A percentile compares a stretch with the other conserved stretches of the same genome.
These are phyloP conservation scores for Austrofundulus limnaeus DNA, from an alignment of 2,113 vertebrate genomes.

Conservation along the genomic window DNA sequence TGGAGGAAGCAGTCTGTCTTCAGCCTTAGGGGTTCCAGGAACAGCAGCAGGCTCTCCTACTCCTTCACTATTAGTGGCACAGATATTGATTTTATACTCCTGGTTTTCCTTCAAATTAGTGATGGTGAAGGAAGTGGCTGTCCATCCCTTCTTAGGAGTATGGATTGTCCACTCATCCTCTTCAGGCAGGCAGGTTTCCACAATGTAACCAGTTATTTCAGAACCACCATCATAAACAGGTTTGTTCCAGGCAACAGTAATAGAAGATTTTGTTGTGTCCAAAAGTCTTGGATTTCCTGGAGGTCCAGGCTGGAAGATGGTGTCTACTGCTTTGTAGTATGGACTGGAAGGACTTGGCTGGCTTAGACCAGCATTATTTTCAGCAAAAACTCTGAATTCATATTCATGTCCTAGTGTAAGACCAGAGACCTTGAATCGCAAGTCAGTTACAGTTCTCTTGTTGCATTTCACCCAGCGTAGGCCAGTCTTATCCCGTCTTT, in stretches of 20 bases:
- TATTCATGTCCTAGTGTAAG: slow-evolving; percentile 94
- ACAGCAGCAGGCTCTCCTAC: slow-evolving; percentile 92
- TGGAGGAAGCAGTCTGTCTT: slow-evolving; percentile 91
- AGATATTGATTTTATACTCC: slow-evolving; percentile 95
- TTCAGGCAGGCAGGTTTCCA: slow-evolving; percentile 92
- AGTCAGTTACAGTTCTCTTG: slow-evolving; percentile 90
- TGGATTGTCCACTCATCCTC: slow-evolving; percentile 97
- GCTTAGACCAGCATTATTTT: slow-evolving; percentile 95
- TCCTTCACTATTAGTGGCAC: slow-evolving; percentile 93
- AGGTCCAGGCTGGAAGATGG: slow-evolving; percentile 95
- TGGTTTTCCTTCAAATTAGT: slow-evolving; percentile 92
- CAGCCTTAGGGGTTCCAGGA: slow-evolving; percentile 92
- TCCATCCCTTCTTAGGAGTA: slow-evolving; percentile 88
- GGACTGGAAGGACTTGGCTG: slow-evolving; percentile 89
- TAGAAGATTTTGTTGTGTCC: slow-evolving; percentile 93
- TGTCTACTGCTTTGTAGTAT: slow-evolving; percentile 94
- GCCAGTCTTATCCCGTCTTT: slow-evolving; percentile 92
- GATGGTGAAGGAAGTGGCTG: slow-evolving; percentile 93
- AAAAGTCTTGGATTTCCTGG: slow-evolving; percentile 94
- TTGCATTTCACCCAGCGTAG: slow-evolving; percentile 98
- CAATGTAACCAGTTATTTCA: slow-evolving; percentile 96
- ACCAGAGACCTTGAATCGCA: slow-evolving; percentile 92
- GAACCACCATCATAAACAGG: slow-evolving; percentile 97
- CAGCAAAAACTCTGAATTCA: slow-evolving; percentile 93
- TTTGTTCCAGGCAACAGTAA: slow-evolving; percentile 97